Percentiles rank a stretch among this genome's conserved stretches.
Conservation (phyloP, 2,113 vertebrate species). For the Todiramphus chloris region DNA sequence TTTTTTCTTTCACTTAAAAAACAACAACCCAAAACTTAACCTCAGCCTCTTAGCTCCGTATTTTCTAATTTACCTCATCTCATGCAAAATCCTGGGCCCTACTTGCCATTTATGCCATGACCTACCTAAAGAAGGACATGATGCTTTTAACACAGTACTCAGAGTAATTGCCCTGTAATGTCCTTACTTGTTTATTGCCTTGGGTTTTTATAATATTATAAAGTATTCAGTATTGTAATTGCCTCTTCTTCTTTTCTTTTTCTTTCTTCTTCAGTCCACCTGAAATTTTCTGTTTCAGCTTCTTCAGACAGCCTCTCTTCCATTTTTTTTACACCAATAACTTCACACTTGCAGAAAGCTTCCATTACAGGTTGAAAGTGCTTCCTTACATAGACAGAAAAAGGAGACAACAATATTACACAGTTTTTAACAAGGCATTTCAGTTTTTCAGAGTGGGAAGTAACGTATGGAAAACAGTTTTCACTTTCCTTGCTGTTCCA, state of each 20-base stretch:
- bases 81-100: background rate
- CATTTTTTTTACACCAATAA: background rate
- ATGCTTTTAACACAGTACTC: background rate
- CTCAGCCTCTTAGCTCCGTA: background rate
- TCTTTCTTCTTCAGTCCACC: background rate
- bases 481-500: background rate
- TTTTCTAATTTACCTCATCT: background rate
- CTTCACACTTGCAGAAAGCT: background rate
- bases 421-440: background rate
- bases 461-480: background rate
- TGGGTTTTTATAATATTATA: background rate
- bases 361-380: background rate
- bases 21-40: background rate
- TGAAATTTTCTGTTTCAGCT: background rate
- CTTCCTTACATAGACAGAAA: background rate
- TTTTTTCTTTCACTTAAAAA: background rate
- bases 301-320: background rate
- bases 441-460: background rate
- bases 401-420: background rate
- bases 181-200: background rate
- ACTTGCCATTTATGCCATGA: background rate
- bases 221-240: background rate
- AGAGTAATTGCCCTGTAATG: background rate
- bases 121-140: background rate
- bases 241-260: background rate